Evolutionary conservation across 2,888 invertebrate genomes (phyloP).

Genomic region (Notodonta ziczac): DNA sequence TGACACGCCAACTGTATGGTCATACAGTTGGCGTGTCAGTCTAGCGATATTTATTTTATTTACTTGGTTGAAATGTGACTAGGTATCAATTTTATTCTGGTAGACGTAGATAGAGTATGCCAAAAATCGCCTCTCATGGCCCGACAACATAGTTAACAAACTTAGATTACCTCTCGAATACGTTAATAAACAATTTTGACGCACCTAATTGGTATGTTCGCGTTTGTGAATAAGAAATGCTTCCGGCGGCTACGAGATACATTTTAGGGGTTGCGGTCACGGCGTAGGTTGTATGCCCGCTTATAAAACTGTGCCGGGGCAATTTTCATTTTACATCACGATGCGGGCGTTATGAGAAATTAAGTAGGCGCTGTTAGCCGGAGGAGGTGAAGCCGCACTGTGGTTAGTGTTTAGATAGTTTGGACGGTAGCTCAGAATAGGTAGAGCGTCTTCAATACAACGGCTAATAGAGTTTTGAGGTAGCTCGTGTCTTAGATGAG

Average conservation of each 20-base stretch:
- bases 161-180: constrained; percentile 39
- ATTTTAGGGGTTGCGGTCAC: constrained; percentile 46
- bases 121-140: neutral
- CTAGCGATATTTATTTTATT: no score
- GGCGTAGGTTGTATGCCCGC: constrained; percentile 28
- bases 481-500: constrained; percentile 31
- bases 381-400: constrained; percentile 35
- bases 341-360: constrained; percentile 37
- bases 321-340: constrained; percentile 47
- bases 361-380: constrained; percentile 36
- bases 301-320: constrained; percentile 46
- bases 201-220: constrained; percentile 61
- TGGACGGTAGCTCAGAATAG: constrained; percentile 15
- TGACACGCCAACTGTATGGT: no score
- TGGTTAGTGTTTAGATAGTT: constrained; percentile 37
- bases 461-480: constrained; percentile 34
- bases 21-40: no score
- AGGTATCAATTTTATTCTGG: neutral
- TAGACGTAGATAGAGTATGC: neutral
- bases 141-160: constrained; percentile 29
- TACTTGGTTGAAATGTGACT: no score
- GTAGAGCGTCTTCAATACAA: constrained; percentile 24
- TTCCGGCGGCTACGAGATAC: constrained; percentile 42
- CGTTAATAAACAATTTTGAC: constrained; percentile 57
- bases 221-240: constrained; percentile 61